Conservation (phyloP, 2,113 vertebrate genomes). For the Etia nguti region DNA sequence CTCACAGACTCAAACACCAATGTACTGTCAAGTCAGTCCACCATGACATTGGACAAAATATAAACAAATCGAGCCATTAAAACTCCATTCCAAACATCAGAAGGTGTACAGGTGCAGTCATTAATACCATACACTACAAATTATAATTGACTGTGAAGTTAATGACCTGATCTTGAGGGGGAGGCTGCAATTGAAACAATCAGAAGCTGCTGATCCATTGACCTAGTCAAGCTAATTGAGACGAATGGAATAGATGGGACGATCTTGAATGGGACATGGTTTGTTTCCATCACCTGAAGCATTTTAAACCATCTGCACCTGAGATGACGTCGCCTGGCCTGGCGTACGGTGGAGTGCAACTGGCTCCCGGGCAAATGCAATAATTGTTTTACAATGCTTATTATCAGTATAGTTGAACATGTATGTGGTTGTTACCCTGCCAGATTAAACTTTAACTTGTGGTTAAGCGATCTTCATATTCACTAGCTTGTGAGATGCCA, state of each 20-base stretch:
- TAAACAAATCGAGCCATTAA: neutral
- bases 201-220: neutral
- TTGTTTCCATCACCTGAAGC: neutral
- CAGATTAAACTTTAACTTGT: neutral
- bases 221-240: neutral
- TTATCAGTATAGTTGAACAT: neutral
- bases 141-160: neutral
- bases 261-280: accelerated
- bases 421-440: neutral
- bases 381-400: neutral
- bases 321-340: neutral
- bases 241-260: neutral
- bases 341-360: neutral
- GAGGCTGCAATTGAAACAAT: neutral
- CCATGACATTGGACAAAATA: neutral
- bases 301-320: neutral
- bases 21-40: neutral
- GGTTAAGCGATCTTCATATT: neutral
- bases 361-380: accelerated
- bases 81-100: neutral
- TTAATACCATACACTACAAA: neutral
- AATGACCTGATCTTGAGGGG: neutral
- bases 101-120: neutral
- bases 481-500: neutral
- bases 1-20: neutral